Base-by-base conservation (phyloP, 2,888 invertebrate species). In the Biston stratarius region DNA sequence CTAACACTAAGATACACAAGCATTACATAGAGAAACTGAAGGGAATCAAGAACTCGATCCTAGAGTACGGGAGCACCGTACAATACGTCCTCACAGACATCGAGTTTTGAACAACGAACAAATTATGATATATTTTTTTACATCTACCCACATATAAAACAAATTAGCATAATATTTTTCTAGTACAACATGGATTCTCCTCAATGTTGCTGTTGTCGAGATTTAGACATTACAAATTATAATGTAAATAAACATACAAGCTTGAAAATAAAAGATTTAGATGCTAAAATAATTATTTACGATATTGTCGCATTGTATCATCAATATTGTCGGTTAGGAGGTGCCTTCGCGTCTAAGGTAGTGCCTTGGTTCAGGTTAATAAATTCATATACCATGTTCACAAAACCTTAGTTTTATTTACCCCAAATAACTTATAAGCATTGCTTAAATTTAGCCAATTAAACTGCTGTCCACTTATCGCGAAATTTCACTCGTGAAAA, bases 1-100 rank as follows among this genome's bases (percentile, higher is more conserved):
- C 88, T 49, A 94, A 88, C 60, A 94, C 95, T 0, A 96, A 95
- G 83, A 84, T 94, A 49, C 96, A 96, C 85, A 95, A 94, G 76
- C 93, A 91, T 61, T 94, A 94, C 73, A 92, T 96, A 40, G 83
- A 86, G 45, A 94, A 94, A 72, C 89, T 96, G 71, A 91, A 94
- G 79, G 88, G 92, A 34, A 85, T 96, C 72, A 94, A 95, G 81
- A 86, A 94, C 57, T 86, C 92, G 61, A 93, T 96, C 72, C 89
- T 96, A 59, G 85, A 90, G 51, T 96, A 95, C 88, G 89, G 94
- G 38, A 96, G 95, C 84, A 95, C 95, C 14, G 91, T 88, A 34
- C 95, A 95, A 69, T 95, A 96, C 82, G 95, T 96, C 67, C 92
- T 90, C 57, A 93, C 93, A 67, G 90, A 94, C 93, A 89, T 88